Evolutionary conservation across 2,888 invertebrate species (phyloP).

Genomic region (Aromia moschata): DNA sequence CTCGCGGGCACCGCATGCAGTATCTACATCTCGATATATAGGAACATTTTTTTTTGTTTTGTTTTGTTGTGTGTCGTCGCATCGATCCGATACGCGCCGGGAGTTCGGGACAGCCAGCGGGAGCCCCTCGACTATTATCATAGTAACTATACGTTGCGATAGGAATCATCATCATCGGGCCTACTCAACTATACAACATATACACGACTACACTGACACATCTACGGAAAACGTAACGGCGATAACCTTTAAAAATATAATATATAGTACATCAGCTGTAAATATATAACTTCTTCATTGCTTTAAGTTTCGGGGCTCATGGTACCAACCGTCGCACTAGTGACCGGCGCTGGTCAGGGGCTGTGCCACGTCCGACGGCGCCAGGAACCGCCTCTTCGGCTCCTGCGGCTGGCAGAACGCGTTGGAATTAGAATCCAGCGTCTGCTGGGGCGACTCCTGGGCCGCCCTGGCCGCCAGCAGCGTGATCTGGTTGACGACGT

Average conservation of each 20-base stretch:
- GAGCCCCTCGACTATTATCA: slow-evolving; percentile 44
- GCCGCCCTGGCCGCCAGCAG: slow-evolving; percentile 80
- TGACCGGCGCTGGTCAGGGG: slow-evolving; percentile 66
- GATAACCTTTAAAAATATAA: slow-evolving; percentile 62
- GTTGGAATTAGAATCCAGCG: slow-evolving; percentile 68
- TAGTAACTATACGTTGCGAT: slow-evolving; percentile 64
- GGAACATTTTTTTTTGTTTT: slow-evolving; percentile 64
- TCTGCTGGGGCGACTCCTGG: slow-evolving; percentile 65
- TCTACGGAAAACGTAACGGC: slow-evolving; percentile 57
- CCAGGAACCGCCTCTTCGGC: slow-evolving; percentile 67
- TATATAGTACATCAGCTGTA: slow-evolving; percentile 60
- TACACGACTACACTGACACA: slow-evolving; percentile 62
- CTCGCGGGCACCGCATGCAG: slow-evolving; percentile 62
- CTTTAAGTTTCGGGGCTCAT: slow-evolving; percentile 44
- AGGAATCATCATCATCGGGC: slow-evolving; percentile 64
- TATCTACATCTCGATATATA: slow-evolving; percentile 64
- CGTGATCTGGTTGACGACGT: slow-evolving; percentile 84
- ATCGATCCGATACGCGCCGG: slow-evolving; percentile 39
- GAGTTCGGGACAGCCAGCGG: slow-evolving; percentile 41
- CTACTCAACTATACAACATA: slow-evolving; percentile 63
- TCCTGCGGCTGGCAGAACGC: slow-evolving; percentile 68
- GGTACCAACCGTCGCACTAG: slow-evolving; percentile 58
- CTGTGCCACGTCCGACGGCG: slow-evolving; percentile 66
- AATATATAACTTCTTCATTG: slow-evolving; percentile 54
- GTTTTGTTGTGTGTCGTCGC: slow-evolving; percentile 56